Conservation (phyloP, 2,797 vertebrate genomes). For the Tinamus major region DNA sequence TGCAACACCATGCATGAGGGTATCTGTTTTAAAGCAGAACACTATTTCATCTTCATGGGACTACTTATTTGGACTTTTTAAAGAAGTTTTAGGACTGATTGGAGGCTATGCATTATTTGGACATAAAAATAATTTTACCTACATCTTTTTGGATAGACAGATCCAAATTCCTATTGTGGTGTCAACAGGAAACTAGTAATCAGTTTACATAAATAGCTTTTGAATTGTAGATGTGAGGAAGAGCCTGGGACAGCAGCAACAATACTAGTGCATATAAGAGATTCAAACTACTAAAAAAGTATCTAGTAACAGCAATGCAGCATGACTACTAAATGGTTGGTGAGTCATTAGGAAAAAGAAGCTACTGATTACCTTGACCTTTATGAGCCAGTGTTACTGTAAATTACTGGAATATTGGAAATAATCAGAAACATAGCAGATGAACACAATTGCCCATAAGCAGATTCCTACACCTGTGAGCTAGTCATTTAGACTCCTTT, state of each 20-base stretch:
- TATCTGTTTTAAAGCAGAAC: not conserved
- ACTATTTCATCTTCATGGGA: not conserved
- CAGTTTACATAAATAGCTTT: not conserved
- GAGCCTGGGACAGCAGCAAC: not conserved
- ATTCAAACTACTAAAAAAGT: not conserved
- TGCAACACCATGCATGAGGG: not conserved
- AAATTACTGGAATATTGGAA: not conserved
- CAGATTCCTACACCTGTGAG: not conserved
- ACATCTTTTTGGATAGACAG: not conserved
- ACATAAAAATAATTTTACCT: not conserved
- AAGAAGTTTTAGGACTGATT: not conserved
- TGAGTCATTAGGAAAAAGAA: not conserved
- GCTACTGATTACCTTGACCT: not conserved
- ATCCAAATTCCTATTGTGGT: not conserved
- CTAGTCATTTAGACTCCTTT: not conserved
- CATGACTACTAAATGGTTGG: not conserved
- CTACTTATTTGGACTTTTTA: not conserved
- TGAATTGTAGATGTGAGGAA: not conserved
- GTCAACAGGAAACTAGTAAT: not conserved
- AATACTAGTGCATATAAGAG: not conserved
- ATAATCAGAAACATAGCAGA: not conserved
- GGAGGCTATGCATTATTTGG: not conserved
- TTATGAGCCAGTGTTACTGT: not conserved
- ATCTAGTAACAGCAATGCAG: not conserved
- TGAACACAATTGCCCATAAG: not conserved